Base-by-base conservation (phyloP, 2,797 vertebrate genomes). In the Molossus alvarezi region DNA sequence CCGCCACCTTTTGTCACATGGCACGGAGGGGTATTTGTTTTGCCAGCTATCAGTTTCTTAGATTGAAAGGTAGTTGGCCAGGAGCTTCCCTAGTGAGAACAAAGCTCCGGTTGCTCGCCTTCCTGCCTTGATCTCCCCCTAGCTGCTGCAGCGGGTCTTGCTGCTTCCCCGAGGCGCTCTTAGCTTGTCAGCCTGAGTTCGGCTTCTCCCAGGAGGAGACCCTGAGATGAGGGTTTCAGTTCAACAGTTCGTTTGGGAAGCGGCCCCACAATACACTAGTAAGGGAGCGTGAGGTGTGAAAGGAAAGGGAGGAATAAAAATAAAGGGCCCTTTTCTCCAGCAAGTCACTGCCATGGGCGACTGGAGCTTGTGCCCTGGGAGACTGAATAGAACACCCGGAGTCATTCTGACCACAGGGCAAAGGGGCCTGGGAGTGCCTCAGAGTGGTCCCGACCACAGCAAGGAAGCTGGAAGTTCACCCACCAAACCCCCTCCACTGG, bases 71-170 rank as follows among this genome's bases (percentile, higher is more conserved):
- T 75, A 18, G 41, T 51, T 45, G 55, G 53, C 18, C 27, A 48
- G 64, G 17, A 17, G 57, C 48, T 23, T 77, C 73, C 53, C 0
- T 51, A 15, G 48, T 41, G 37, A 23, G 79, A 33, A 45, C 13
- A n/a, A 37, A 55, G 55, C 6, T 71, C 15, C 79, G 5, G 37
- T 6, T 18, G 13, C 15, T 60, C 51, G 4, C 1, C 0, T 23
- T 11, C 29, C 72, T 12, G n/a, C 41, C 33, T 9, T 25, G 23
- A 15, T 1, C 0, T 11, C 37, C 55, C 60, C 69, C 62, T 76
- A 5, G 3, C 58, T 6, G 14, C n/a, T 6, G 77, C 53, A 9
- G 0, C 0, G 9, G 33, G 7, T 14, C 41, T 48, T 0, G 0
- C 51, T 15, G 15, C 45, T 27, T 84, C 58, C 60, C 23, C 0